Conservation (phyloP, 1,140 invertebrate genomes). For the Drosophila azteca region DNA sequence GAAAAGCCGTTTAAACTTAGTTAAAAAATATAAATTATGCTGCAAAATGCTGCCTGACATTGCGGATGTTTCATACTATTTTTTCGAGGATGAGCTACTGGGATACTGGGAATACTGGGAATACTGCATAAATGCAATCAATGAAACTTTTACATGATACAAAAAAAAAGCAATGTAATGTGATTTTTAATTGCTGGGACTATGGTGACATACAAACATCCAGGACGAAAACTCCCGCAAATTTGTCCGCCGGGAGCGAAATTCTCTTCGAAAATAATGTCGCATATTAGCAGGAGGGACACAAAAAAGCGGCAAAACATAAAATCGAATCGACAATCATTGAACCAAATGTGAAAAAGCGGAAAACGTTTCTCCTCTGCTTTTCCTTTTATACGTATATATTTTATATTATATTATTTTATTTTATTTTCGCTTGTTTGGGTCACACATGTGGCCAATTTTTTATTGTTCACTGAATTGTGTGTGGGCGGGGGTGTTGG, state of each 20-base stretch:
- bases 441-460: constrained; percentile 69
- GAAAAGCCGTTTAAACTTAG: constrained; percentile 79
- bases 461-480: constrained; percentile 73
- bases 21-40: constrained; percentile 69
- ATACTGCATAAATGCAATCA: constrained; percentile 46
- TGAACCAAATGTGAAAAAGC: constrained; percentile 13
- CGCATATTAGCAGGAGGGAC: constrained; percentile 53
- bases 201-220: constrained; percentile 48
- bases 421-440: constrained; percentile 31
- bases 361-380: constrained; percentile 2
- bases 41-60: constrained; percentile 46
- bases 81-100: not conserved
- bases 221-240: constrained; percentile 16
- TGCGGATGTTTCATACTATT: constrained; percentile 43
- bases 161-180: constrained; percentile 59
- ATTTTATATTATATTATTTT: constrained; percentile 18
- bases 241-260: constrained; percentile 41
- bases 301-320: constrained; percentile 28
- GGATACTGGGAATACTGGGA: not conserved
- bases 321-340: constrained; percentile 67
- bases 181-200: constrained; percentile 65
- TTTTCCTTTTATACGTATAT: constrained; percentile 10
- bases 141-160: constrained; percentile 31
- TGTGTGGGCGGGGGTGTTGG: not conserved
- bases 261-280: constrained; percentile 31